Evolutionary conservation across 2,888 invertebrate species (phyloP).

Genomic region (Nomada ruficornis): DNA sequence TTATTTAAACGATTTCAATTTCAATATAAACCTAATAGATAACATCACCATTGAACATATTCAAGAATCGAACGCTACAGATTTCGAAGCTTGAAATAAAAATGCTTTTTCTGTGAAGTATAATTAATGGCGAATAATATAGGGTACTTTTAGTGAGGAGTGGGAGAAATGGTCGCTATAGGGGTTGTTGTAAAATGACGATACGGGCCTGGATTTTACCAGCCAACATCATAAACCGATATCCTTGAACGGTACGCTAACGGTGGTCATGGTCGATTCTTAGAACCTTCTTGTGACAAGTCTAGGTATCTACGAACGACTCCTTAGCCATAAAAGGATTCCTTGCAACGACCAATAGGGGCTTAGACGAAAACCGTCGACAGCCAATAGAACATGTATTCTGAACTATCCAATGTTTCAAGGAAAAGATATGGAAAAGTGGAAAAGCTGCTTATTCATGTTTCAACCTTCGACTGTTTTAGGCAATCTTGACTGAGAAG

Average conservation of each 20-base stretch:
- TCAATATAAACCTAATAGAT: too few relatives aligned
- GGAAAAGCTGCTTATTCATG: not conserved
- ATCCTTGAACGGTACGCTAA: not conserved
- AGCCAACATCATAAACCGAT: not conserved
- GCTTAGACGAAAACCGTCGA: not conserved
- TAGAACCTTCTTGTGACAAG: not conserved
- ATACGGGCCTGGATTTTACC: not conserved
- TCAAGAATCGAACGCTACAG: too few relatives aligned
- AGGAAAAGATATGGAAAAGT: not conserved
- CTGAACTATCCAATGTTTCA: not conserved
- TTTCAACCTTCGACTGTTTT: not conserved
- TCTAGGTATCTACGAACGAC: not conserved
- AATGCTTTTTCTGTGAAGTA: not conserved
- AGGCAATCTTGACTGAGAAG: not conserved
- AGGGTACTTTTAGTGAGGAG: not conserved
- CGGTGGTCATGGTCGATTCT: constrained; percentile 6
- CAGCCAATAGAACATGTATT: not conserved
- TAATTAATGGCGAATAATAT: not conserved
- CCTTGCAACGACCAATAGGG: constrained; percentile 2
- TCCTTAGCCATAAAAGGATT: constrained; percentile 7
- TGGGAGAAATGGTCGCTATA: not conserved
- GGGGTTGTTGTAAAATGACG: not conserved
- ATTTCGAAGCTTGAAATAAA: too few relatives aligned
- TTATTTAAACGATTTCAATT: too few relatives aligned
- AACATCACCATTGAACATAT: too few relatives aligned